Base-by-base conservation (phyloP, 2,888 invertebrate species). In the Cryptocheilus praepositus region DNA sequence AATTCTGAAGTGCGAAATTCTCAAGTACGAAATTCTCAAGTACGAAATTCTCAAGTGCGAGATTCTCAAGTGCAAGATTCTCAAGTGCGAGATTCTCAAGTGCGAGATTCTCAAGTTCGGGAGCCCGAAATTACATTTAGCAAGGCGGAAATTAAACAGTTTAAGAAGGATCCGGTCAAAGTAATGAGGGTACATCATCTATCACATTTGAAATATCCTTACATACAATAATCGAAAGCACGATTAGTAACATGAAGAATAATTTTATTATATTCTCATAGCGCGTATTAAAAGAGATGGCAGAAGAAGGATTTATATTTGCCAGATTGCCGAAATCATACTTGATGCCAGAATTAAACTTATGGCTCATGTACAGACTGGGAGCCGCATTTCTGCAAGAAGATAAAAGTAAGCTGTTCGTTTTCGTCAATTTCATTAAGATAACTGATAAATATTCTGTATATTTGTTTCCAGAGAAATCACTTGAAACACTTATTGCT, bases 361-460 rank as follows among this genome's bases (percentile, higher is more conserved):
- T 78, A 7, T 88, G 87, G 88, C 74, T 87, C 13, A 81, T 83
- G 70, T 83, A 83, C 46, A 81, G 88, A 62, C 73, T 81, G 60
- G 86, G 87, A 58, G 58, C 83, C 16, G 59, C 22, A 55, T 61
- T 74, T 25, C 71, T 70, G 3, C 28, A 77, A 4, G 21, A 44
- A 1, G 70, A 77, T 15, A 81, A 73, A 77, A 21, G 84, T 84
- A 73, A 65, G 60, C 61, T 2, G 4, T n/a, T 49, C 8, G 2
- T 49, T n/a, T 16, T 5, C 16, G 8, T 18, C 16, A n/a, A 16
- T 11, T n/a, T 18, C 3, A n/a, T 16, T 11, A 11, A 46, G 4
- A 46, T 46, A 4, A 46, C 3, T n/a, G 3, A 46, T 15, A 16
- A 16, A 46, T 11, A 46, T 46, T 46, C 4, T 46, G n/a, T n/a